These are phyloP conservation scores for Hemaris fuciformis DNA, from an alignment of 2,888 invertebrate species.

Conservation along the genomic window DNA sequence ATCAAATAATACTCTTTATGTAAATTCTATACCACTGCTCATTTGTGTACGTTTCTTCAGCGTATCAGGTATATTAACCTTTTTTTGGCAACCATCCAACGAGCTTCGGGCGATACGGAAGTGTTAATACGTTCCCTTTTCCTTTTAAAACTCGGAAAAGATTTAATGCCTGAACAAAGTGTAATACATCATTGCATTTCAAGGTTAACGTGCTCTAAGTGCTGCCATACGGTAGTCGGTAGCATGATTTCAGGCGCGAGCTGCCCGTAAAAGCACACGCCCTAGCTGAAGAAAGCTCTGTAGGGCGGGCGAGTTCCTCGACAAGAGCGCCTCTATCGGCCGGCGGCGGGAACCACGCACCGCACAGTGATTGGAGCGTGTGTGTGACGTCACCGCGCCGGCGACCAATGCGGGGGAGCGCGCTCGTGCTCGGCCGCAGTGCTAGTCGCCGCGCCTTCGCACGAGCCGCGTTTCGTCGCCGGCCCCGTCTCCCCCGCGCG, in stretches of 20 bases:
- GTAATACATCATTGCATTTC: background rate
- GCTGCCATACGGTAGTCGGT: slow-evolving; percentile 43
- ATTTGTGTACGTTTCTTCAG: background rate
- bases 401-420: slow-evolving; percentile 69
- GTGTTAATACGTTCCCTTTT: background rate
- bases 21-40: background rate
- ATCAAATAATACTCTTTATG: background rate
- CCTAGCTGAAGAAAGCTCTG: slow-evolving; percentile 75
- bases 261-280: slow-evolving; percentile 75
- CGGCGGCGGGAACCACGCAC: slow-evolving; percentile 43
- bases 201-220: slow-evolving; percentile 19
- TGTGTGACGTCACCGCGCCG: slow-evolving; percentile 67
- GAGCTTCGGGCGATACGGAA: background rate
- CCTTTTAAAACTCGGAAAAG: background rate
- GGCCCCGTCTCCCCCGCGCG: slow-evolving; percentile 67
- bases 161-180: background rate
- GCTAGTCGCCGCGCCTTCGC: slow-evolving; percentile 77
- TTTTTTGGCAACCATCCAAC: slow-evolving; percentile 27
- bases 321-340: slow-evolving; percentile 61
- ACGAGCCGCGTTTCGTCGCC: slow-evolving; percentile 73
- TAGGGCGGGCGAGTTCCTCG: slow-evolving; percentile 76
- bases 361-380: slow-evolving; percentile 55
- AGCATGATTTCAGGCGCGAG: slow-evolving; percentile 49
- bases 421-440: slow-evolving; percentile 74
- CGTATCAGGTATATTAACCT: slow-evolving; percentile 20